Percentiles rank a stretch among this genome's conserved stretches.
These are phyloP conservation scores for Peromyscus polionotus DNA, from an alignment of 2,113 vertebrate genomes.

Conservation along the genomic window DNA sequence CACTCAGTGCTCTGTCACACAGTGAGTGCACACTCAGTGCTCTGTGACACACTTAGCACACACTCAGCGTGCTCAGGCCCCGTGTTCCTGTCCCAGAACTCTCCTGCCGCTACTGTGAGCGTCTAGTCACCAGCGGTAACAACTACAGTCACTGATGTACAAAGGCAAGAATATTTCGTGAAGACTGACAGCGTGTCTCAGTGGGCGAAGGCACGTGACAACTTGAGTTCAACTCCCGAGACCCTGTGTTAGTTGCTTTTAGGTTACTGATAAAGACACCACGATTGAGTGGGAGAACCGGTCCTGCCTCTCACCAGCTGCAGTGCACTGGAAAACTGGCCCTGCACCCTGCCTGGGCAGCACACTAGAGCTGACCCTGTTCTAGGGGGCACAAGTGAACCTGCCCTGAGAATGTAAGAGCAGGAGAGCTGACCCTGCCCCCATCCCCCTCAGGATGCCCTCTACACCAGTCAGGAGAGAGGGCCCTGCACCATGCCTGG, in stretches of 20 bases:
- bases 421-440: not conserved
- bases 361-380: not conserved
- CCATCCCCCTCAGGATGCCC: too few relatives aligned
- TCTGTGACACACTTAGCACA: not conserved
- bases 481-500: not conserved
- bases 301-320: not conserved
- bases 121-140: not conserved
- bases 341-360: not conserved
- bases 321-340: not conserved
- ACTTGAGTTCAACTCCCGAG: not conserved
- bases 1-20: too few relatives aligned
- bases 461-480: not conserved
- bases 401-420: not conserved
- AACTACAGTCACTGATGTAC: not conserved
- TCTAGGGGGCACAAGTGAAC: rapidly evolving
- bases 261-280: not conserved
- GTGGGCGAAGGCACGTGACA: not conserved
- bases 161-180: not conserved
- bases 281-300: not conserved
- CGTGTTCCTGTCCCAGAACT: not conserved
- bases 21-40: too few relatives aligned
- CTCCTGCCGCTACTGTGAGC: not conserved
- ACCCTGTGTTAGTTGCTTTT: not conserved
- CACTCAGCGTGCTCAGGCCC: not conserved
- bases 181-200: not conserved